Evolutionary conservation across 2,888 invertebrate species (phyloP), one percentile per base, ranked within the genome.

Genomic region (Sympetrum striolatum): DNA sequence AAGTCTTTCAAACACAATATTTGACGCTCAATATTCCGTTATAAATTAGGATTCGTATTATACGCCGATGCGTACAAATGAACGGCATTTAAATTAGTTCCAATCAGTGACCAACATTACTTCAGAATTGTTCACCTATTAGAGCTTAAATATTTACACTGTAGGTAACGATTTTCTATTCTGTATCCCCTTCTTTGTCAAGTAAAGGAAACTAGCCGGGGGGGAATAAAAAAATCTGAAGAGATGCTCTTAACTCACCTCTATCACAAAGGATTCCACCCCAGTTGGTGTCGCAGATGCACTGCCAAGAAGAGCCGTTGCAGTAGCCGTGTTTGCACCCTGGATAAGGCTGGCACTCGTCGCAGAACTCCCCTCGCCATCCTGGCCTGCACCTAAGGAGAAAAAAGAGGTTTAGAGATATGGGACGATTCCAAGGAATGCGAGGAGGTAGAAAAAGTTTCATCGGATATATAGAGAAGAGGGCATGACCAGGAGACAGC

Each of bases 201-300:
- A 8, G 14, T 1, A 31, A 80, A 15, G 80, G 80, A 37, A 80
- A 80, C 15, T 8, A 25, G 79, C 22, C 31, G 12, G 5, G 2
- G 35, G 35, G 80, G 90, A 39, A 53, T 22, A 64, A 31, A 31
- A 73, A 53, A 14, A 58, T 18, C 25, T 53, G 53, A 39, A 48
- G 44, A 48, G 90, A 80, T 80, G 31, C 80, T 53, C 31, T 90
- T 35, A 37, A 91, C 92, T 93, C 94, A 96, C 96, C 97, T 96
- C 98, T 98, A 95, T 99, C 99, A 95, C 99, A 99, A 92, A 98
- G 96, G 92, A 99, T 98, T 92, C 99, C 99, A 92, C 99, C 99
- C 99, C 99, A 99, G 94, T 99, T 99, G 93, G 98, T 98, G 94
- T 98, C 97, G 94, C 99, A 99, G 93, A 98, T 98, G 95, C 99